Evolutionary conservation across 2,797 vertebrate species (phyloP), one percentile per base, ranked within the genome.

Genomic region (Vipera ursinii): DNA sequence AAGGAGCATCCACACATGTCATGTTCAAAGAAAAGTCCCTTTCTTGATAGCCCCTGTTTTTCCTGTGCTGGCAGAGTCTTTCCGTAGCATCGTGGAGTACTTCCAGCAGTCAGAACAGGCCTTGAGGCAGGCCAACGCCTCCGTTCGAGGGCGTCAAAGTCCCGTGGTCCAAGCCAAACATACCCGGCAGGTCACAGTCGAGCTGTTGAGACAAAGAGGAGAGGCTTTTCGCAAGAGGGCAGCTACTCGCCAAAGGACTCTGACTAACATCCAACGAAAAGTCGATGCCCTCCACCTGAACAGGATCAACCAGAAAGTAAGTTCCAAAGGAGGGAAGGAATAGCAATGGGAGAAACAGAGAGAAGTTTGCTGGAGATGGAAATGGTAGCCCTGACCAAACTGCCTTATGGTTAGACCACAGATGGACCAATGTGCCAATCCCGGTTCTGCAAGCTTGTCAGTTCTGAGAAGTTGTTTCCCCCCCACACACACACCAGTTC

Each of bases 291-390:
- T 99, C 55, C 96, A 86, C 14, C 85, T 98, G 53, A 90, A 95
- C 3, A n/a, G 94, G 22, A 97, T 98, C 92, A 98, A 97, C 48
- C 89, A 98, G 92, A 98, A 98, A 98, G 98, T 97, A 89, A 95
- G 89, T 94, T n/a, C 32, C 17, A 0, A 6, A 38, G 48, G 93
- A 0, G 0, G 89, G 88, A 48, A 6, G 0, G 3, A 3, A 0
- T 9, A 65, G 32, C 56, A 53, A 14, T 0, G 55, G 51, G 89
- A 89, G 38, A 53, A 82, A 12, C 26, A 51, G 13, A 59, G 73
- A 61, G 56, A 26, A n/a, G 26, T 51, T 51, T 59, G 8, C 17
- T 55, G 2, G 38, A 90, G 38, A 78, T 10, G 15, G 10, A 38
- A 59, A 22, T 12, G 61, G 26, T 44, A 48, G 56, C 26, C 12